A percentile compares a stretch with the other conserved stretches of the same genome.
Conservation (phyloP, 2,888 invertebrate genomes). For the Diachrysia chrysitis region DNA sequence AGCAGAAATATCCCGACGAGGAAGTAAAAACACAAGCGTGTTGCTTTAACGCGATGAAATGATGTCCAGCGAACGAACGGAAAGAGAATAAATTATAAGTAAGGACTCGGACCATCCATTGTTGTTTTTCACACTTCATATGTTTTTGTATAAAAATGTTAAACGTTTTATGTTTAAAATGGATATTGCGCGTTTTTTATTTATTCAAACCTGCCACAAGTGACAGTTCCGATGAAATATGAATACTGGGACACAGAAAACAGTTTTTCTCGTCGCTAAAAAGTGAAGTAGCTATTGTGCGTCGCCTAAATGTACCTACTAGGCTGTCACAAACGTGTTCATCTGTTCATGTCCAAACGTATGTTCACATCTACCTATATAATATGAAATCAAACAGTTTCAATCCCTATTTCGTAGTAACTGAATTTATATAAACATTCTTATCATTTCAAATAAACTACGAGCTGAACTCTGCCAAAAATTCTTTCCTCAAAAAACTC, state of each 20-base stretch:
- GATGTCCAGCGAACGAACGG: slow-evolving; percentile 75
- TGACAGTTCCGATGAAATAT: slow-evolving; percentile 34
- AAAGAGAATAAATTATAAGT: slow-evolving; percentile 83
- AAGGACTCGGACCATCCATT: slow-evolving; percentile 76
- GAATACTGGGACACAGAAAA: slow-evolving; percentile 24
- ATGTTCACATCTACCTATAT: slow-evolving; percentile 1
- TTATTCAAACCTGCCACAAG: slow-evolving; percentile 35
- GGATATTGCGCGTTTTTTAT: slow-evolving; percentile 33
- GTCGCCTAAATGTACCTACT: slow-evolving; percentile 9
- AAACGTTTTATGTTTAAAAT: slow-evolving; percentile 44
- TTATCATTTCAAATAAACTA: slow-evolving; percentile 50
- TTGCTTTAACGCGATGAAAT: slow-evolving; percentile 79
- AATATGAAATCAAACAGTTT: not conserved
- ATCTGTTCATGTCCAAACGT: slow-evolving; percentile 9
- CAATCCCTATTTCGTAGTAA: slow-evolving; percentile 4
- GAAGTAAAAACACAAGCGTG: slow-evolving; percentile 83
- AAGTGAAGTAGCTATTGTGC: slow-evolving; percentile 6
- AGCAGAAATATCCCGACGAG: slow-evolving; percentile 69
- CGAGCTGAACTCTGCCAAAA: slow-evolving; percentile 37
- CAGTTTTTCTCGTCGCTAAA: slow-evolving; percentile 20
- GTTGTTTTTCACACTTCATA: slow-evolving; percentile 73
- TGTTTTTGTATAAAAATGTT: slow-evolving; percentile 67
- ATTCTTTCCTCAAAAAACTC: slow-evolving; percentile 45
- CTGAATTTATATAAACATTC: slow-evolving; percentile 40
- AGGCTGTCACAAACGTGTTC: not conserved